These are phyloP conservation scores for Muschampia plurimacula DNA, from an alignment of 2,888 invertebrate genomes.

Conservation along the genomic window DNA sequence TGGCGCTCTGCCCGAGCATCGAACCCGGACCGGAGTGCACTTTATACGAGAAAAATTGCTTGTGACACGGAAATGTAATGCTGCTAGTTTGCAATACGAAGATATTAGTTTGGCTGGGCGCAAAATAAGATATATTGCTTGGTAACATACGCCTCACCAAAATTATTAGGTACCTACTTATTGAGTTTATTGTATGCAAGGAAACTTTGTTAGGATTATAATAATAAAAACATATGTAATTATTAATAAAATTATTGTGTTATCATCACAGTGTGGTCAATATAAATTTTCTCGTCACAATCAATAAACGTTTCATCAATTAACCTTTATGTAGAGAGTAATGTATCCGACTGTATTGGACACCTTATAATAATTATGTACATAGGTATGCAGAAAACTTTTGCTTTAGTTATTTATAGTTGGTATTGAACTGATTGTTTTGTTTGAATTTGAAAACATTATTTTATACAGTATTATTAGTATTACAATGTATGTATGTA, in stretches of 20 bases:
- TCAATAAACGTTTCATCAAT: background rate
- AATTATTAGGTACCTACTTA: no score
- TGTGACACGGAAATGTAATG: conserved; percentile 55
- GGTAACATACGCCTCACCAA: conserved; percentile 20
- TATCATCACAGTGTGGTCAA: background rate
- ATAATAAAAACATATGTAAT: background rate
- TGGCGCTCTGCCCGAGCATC: conserved; percentile 75
- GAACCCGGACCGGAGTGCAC: conserved; percentile 66
- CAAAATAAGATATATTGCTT: conserved; percentile 35
- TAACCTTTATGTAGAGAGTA: no score
- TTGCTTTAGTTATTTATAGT: background rate
- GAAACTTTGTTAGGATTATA: background rate
- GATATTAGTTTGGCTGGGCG: conserved; percentile 40
- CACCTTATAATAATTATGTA: no score
- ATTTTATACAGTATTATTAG: no score
- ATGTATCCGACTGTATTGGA: no score
- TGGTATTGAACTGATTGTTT: background rate
- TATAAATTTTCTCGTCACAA: background rate
- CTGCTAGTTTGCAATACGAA: conserved; percentile 45
- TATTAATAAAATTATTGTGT: background rate
- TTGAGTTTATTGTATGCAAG: background rate
- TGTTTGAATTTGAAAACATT: background rate
- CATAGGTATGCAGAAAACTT: no score
- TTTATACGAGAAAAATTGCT: conserved; percentile 71
- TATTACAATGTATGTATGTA: no score